Base-by-base conservation (phyloP, 2,888 invertebrate genomes). In the Rhamnusium bicolor region DNA sequence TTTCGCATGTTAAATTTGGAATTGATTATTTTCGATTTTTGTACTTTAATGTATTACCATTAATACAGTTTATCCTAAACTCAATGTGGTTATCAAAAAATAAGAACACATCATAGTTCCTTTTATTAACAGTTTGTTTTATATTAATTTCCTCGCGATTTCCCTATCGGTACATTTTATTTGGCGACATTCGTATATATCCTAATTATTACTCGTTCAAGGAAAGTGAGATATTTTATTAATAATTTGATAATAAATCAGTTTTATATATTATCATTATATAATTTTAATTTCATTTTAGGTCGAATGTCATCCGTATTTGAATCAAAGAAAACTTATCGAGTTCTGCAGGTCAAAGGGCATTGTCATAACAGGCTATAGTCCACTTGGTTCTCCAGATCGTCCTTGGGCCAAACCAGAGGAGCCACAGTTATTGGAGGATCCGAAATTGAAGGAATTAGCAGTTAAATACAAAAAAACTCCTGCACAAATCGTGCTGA, bases 231-330 rank as follows among this genome's bases (percentile, higher is more conserved):
- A n/a, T 24, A 24, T 24, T 24, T 24, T 4, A 2, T 46, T 46
- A n/a, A 46, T 46, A 56, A 19, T 47, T 49, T n/a, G 12, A 21
- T 12, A 54, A 32, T 46, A 21, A 53, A 27, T 16, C 3, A 6
- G 0, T 14, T 29, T 32, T 46, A 47, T 14, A 29, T 1, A 27
- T 58, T 46, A 4, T n/a, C n/a, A n/a, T 6, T 19, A 0, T 58
- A 14, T 5, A 54, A 27, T 32, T 69, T 60, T 40, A 21, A 16
- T 49, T 67, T 53, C n/a, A 83, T 24, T 84, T 0, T 85, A 94
- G 94, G 89, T 95, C 70, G 96, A 97, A 88, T 92, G 94, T 79
- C 95, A 96, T 86, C 94, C 96, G 0, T 95, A 96, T 86, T 88
- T 96, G 69, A 93, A 90, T 74, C 95, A 96, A 85, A 89, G 88